A percentile compares a stretch with the other conserved stretches of the same genome.
Evolutionary conservation across 2,113 vertebrate species (phyloP).

Genomic region (Rafetus swinhoei): DNA sequence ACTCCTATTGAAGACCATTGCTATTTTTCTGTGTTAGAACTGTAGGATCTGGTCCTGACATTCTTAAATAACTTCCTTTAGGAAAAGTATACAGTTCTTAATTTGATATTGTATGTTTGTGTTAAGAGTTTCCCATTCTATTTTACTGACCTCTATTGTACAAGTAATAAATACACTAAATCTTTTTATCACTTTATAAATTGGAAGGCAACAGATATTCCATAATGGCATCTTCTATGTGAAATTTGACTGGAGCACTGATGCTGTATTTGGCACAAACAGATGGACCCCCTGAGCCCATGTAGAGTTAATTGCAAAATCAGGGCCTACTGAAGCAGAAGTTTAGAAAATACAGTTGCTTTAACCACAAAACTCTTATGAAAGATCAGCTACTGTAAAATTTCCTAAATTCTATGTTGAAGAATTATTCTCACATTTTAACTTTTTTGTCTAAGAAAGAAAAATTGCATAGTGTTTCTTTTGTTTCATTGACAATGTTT

Average conservation of each 20-base stretch:
- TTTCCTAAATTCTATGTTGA: neutral
- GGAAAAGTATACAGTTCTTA: neutral
- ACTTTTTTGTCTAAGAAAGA: neutral
- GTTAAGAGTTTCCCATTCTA: neutral
- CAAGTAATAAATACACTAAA: neutral
- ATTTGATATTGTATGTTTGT: neutral
- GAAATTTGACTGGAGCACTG: neutral
- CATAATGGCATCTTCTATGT: neutral
- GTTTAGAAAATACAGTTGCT: neutral
- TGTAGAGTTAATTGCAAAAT: neutral
- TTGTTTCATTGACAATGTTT: neutral
- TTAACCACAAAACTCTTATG: neutral
- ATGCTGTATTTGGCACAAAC: neutral
- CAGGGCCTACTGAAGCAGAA: neutral
- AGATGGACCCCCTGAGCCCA: neutral
- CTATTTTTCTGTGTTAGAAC: neutral
- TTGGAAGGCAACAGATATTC: neutral
- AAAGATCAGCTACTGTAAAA: neutral
- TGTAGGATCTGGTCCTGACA: neutral
- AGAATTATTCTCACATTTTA: neutral
- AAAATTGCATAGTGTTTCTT: neutral
- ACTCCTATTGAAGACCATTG: neutral
- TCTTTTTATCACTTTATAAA: neutral
- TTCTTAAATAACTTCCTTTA: neutral
- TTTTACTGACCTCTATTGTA: neutral